Base-by-base conservation (phyloP, 2,113 vertebrate species). In the Psettodes erumei region DNA sequence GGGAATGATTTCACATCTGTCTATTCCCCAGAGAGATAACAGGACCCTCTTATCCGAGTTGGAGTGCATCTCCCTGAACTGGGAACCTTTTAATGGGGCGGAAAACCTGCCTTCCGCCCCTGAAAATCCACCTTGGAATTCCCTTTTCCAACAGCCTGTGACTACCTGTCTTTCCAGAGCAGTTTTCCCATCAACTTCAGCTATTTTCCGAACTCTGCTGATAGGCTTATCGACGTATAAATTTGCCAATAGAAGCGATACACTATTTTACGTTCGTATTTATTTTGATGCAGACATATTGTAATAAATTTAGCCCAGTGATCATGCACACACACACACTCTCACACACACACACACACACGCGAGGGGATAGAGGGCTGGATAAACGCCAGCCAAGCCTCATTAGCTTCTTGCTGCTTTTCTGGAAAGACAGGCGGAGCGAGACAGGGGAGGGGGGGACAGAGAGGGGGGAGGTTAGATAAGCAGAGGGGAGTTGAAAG, bases 361-460 rank as follows among this genome's bases (percentile, higher is more conserved):
- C 32, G 47, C 68, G 28, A 8, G 81, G 80, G 84, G 79, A 90
- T 74, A 77, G 85, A 81, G 68, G 59, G 84, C 81, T 91, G 90
- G 92, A 90, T 90, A 91, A 91, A 92, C 64, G 89, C 92, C 91
- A 91, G 89, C 90, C 89, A 90, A 85, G 90, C 88, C 86, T 92
- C 91, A 92, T 93, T 92, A 92, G 91, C 84, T 92, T 85, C 85
- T 87, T 77, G 81, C 90, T 86, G 90, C 86, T 82, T 85, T 87
- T 86, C 76, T 89, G 81, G 88, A 88, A 80, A 91, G 88, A 85
- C 88, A 88, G 84, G 78, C 82, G 86, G 74, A 90, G 79, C 16
- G 69, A 88, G 86, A 84, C 84, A 65, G 86, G 82, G 68, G 86
- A 51, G 43, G 71, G 74, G 69, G 55, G 55, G 71, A 45, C 40